A percentile compares a stretch with the other conserved stretches of the same genome.
phyloP scores from a whole-genome alignment of 2,113 vertebrate genomes.

The Tauraco erythrolophus region DNA sequence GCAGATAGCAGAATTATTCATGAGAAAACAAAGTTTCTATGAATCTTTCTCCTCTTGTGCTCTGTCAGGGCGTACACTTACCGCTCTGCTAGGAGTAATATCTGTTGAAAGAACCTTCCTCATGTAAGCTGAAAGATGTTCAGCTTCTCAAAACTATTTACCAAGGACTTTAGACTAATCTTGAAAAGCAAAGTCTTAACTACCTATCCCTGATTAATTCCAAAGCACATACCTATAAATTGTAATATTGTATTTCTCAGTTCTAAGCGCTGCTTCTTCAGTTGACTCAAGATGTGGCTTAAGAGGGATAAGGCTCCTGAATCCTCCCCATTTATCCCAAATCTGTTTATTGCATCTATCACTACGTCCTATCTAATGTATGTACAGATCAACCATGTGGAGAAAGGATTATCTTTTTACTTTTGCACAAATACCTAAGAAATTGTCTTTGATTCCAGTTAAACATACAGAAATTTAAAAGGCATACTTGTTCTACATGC shows the following conservation, averaged over 20 bases:
- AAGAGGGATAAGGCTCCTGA: background rate
- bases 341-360: background rate
- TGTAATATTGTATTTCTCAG: background rate
- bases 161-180: background rate
- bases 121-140: background rate
- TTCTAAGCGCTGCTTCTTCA: background rate
- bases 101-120: background rate
- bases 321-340: background rate
- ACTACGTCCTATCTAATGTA: background rate
- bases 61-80: background rate
- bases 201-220: background rate
- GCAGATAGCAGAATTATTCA: background rate
- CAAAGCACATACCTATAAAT: background rate
- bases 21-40: background rate
- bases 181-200: background rate
- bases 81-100: background rate
- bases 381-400: rapidly evolving
- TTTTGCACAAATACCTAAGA: background rate
- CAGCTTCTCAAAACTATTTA: background rate
- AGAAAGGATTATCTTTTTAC: background rate
- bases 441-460: background rate
- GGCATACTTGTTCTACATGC: background rate
- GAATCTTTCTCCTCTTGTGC: background rate
- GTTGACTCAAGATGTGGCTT: background rate
- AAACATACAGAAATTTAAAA: background rate